Base-by-base conservation (phyloP, 2,888 invertebrate genomes). In the Athalia circularis region DNA sequence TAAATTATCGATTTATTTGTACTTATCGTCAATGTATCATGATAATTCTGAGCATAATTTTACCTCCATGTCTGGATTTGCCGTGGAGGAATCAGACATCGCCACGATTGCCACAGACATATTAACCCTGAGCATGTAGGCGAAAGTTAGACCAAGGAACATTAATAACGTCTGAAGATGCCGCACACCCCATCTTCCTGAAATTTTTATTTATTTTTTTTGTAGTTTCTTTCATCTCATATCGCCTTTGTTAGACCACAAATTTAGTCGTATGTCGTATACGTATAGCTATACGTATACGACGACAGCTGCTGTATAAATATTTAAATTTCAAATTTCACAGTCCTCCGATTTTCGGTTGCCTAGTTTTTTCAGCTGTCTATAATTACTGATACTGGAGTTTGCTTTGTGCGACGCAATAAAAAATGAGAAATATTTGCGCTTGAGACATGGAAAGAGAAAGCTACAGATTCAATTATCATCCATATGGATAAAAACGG, bases 91-190 rank as follows among this genome's bases (percentile, higher is more conserved):
- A 57, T 92, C 91, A 0, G 91, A 91, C 86, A 93, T 91, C 3
- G 93, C 92, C 0, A 93, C 90, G 7, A 93, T 90, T 0, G 92
- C 92, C 0, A 93, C 88, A 0, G 92, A 92, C 80, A 92, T 88
- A 82, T 92, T 91, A 15, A 93, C 92, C n/a, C 94, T 90, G 57
- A 93, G 86, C 15, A 91, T 88, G 0, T 93, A 93, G 65, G 92
- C 90, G 0, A 92, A 90, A 0, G 91, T 86, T 48, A 93, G 90
- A 5, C 91, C 91, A 0, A 91, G 85, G 57, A 93, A 91, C 89
- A 93, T 91, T 78, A 94, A 91, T n/a, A 92, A 65, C 79, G 91
- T 87, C 85, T 94, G 93, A 0, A 93, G 47, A 78, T 93, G 93
- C 0, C 93, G 91, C 7, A 91, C 86, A 0, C 93, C 93, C 7